Evolutionary conservation across 2,797 vertebrate species (phyloP), one percentile per base, ranked within the genome.

Genomic region (Mormyrops attenuatus): DNA sequence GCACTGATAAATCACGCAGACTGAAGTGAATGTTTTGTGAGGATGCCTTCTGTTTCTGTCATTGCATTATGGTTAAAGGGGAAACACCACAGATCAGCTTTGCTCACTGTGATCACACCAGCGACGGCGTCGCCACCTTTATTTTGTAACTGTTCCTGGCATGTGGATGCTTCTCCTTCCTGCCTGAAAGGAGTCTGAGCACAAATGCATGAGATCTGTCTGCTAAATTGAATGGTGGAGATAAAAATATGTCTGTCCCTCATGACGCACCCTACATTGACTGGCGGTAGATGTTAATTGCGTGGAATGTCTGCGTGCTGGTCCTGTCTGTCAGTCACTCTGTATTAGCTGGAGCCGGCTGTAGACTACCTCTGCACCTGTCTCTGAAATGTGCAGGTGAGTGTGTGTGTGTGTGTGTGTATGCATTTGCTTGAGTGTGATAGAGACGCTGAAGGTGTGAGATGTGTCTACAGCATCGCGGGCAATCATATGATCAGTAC

Each of bases 161-260:
- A 5, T 63, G 34, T 38, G 20, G 84, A 86, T 17, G 3, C 26
- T 26, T 22, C 22, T 66, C 0, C 44, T 63, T 9, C 22, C 22
- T 69, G 82, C 9, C 60, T 53, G 60, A 85, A 66, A 63, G 82
- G 80, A 49, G 41, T 34, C 57, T 50, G 17, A 38, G 26, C 55
- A 85, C n/a, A 47, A 50, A 63, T 15, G 22, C 47, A 63, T 86
- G 34, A 34, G 84, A 47, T 86, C 63, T 53, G 84, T 26, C 60
- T 17, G 57, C 63, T 52, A 55, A 85, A 60, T 22, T 41, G 84
- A 89, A 87, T 44, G 66, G 49, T 44, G 26, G 89, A 34, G 89
- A 89, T 89, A 87, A 77, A 89, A 87, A 89, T 77, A 89, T 57
- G 63, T 55, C 52, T 53, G 63, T 89, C 85, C 85, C 89, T 44